Evolutionary conservation across 1,140 invertebrate species (phyloP).

Genomic region (Atta texana): DNA sequence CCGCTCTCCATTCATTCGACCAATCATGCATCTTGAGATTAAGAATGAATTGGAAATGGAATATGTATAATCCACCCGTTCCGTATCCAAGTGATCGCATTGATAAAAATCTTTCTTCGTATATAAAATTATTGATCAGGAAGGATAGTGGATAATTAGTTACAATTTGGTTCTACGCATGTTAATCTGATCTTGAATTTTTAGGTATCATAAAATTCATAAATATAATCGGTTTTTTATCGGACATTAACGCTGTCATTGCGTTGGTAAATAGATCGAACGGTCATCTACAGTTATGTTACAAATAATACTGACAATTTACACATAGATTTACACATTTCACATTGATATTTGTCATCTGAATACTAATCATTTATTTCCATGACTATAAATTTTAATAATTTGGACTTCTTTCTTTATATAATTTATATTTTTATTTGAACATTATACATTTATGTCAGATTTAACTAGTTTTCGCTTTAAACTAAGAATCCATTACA

Average conservation of each 20-base stretch:
- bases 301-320: too few species aligned
- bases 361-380: too few species aligned
- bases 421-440: too few species aligned
- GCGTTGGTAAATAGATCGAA: slow-evolving; percentile 10
- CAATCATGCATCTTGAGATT: slow-evolving; percentile 10
- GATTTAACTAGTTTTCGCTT: too few species aligned
- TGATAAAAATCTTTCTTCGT: slow-evolving; percentile 6
- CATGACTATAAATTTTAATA: too few species aligned
- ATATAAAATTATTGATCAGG: slow-evolving; percentile 45
- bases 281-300: too few species aligned
- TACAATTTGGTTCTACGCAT: slow-evolving; percentile 28
- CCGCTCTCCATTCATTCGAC: slow-evolving; percentile 29
- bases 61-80: neutral
- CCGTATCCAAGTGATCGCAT: neutral
- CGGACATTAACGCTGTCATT: neutral
- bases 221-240: neutral
- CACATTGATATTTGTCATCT: too few species aligned
- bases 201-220: slow-evolving; percentile 34
- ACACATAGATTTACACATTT: too few species aligned
- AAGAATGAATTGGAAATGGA: slow-evolving; percentile 42
- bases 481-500: too few species aligned
- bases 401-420: too few species aligned
- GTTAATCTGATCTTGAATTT: slow-evolving; percentile 52
- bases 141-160: slow-evolving; percentile 25
- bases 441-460: too few species aligned